Conservation (phyloP, 2,113 vertebrate genomes). For the Dicrurus megarhynchus region DNA sequence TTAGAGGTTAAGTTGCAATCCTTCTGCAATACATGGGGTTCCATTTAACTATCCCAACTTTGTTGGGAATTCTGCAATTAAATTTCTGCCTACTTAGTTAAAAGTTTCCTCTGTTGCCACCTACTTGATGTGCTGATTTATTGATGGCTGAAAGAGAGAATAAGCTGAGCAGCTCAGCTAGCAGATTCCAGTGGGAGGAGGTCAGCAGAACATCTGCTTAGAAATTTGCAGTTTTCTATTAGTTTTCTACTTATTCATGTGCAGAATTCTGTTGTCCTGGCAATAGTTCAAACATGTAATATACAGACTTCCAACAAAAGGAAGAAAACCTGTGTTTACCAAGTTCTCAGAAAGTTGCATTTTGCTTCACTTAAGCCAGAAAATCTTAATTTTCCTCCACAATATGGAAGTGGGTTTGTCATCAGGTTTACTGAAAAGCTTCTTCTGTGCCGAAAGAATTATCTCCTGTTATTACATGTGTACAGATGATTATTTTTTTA, state of each 20-base stretch:
- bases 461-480: background rate
- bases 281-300: background rate
- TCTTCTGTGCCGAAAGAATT: background rate
- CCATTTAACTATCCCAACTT: background rate
- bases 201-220: constrained; percentile 29
- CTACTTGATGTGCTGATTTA: constrained; percentile 1
- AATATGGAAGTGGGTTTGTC: background rate
- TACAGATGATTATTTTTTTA: background rate
- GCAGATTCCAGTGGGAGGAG: background rate
- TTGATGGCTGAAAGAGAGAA: background rate
- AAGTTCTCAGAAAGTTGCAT: constrained; percentile 7
- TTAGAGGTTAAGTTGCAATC: background rate
- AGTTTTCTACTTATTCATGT: constrained; percentile 30
- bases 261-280: background rate
- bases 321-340: background rate
- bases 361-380: background rate
- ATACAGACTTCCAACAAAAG: background rate
- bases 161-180: background rate
- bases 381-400: background rate
- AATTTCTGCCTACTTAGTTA: background rate
- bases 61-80: background rate
- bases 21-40: background rate
- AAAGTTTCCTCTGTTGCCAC: background rate
- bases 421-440: background rate
- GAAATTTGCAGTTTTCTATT: constrained; percentile 4